These are phyloP conservation scores for Masnerella sp. DNA, from an alignment of 2,888 invertebrate species.

Conservation along the genomic window DNA sequence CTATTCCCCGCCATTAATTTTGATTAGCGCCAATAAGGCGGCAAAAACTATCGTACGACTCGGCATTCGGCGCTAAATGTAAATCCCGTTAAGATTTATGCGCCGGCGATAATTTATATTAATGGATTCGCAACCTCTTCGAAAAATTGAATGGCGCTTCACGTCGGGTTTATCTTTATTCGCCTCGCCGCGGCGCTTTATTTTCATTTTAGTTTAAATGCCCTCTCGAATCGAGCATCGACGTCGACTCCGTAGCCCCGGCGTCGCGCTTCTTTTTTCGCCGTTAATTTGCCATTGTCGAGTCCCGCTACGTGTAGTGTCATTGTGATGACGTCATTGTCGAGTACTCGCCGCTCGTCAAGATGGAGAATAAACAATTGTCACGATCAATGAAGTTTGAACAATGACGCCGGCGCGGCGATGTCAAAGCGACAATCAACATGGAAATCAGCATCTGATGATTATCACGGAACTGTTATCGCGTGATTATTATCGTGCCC, in stretches of 20 bases:
- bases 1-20: conserved; percentile 44
- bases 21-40: conserved; percentile 40
- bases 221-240: conserved; percentile 30
- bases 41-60: conserved; percentile 20
- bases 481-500: too few relatives aligned
- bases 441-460: too few relatives aligned
- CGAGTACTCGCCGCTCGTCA: neutral
- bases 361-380: conserved; percentile 1
- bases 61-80: conserved; percentile 30
- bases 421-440: too few relatives aligned
- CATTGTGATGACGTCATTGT: conserved; percentile 6
- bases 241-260: conserved; percentile 15
- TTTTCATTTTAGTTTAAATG: conserved; percentile 45
- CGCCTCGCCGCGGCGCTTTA: conserved; percentile 23
- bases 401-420: too few relatives aligned
- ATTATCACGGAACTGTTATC: too few relatives aligned
- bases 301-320: neutral
- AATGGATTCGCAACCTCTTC: conserved; percentile 47
- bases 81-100: conserved; percentile 39
- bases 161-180: conserved; percentile 29
- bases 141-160: conserved; percentile 41
- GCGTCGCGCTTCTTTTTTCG: conserved; percentile 6
- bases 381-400: neutral
- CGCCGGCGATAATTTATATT: conserved; percentile 47
- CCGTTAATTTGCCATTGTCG: conserved; percentile 8